A percentile compares a stretch with the other conserved stretches of the same genome.
These are phyloP conservation scores for Agrenia bidenticulata DNA, from an alignment of 2,888 invertebrate genomes.

Conservation along the genomic window DNA sequence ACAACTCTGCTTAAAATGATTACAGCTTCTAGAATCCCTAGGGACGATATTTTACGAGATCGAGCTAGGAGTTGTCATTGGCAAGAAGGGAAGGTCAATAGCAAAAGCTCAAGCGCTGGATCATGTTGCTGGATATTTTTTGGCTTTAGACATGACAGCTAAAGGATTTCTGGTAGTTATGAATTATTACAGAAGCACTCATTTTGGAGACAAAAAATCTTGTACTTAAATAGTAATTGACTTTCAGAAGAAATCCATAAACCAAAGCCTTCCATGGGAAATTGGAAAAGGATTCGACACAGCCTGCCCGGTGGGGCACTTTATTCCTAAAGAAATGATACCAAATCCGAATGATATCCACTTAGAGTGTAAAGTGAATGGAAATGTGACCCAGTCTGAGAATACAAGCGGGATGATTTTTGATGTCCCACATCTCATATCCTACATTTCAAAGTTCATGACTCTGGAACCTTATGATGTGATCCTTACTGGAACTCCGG, in stretches of 20 bases:
- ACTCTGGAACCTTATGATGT: slow-evolving; percentile 72
- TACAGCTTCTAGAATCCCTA: slow-evolving; percentile 67
- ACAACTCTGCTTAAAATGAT: slow-evolving; percentile 16
- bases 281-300: slow-evolving; percentile 77
- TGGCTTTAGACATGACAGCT: slow-evolving; percentile 73
- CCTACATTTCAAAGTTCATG: slow-evolving; percentile 67
- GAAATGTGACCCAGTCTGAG: slow-evolving; percentile 63
- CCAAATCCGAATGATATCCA: slow-evolving; percentile 63
- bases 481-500: slow-evolving; percentile 73
- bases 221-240: background rate
- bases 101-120: slow-evolving; percentile 61
- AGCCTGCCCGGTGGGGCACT: slow-evolving; percentile 70
- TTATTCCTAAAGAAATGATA: slow-evolving; percentile 62
- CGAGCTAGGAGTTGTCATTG: slow-evolving; percentile 73
- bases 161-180: slow-evolving; percentile 40
- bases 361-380: slow-evolving; percentile 67
- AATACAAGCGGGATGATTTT: slow-evolving; percentile 70
- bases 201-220: background rate
- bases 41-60: slow-evolving; percentile 69
- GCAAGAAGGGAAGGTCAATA: slow-evolving; percentile 63
- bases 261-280: slow-evolving; percentile 65
- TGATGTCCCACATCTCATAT: slow-evolving; percentile 65
- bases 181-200: background rate
- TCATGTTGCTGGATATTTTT: slow-evolving; percentile 69
- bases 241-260: slow-evolving; percentile 18